Percentiles rank a stretch among this genome's conserved stretches.
phyloP scores from a whole-genome alignment of 2,888 invertebrate genomes.

The Pegoplata infirma region DNA sequence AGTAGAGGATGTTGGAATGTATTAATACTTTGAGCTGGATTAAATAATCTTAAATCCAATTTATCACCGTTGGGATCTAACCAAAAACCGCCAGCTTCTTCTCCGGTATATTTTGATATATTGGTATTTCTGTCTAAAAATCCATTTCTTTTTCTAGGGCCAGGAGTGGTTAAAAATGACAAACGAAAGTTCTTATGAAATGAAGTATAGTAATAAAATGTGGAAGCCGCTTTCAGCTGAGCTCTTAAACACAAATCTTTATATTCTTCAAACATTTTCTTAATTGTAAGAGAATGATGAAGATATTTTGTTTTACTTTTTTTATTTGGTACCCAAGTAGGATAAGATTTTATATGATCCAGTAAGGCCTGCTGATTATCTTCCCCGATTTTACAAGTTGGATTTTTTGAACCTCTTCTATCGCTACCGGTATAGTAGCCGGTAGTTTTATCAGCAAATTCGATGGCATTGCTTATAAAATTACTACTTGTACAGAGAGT shows the following conservation, averaged over 20 bases:
- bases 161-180: constrained; percentile 51
- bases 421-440: constrained; percentile 61
- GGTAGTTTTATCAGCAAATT: constrained; percentile 60
- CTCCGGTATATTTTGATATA: constrained; percentile 63
- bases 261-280: constrained; percentile 61
- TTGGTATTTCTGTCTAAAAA: constrained; percentile 55
- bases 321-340: constrained; percentile 64
- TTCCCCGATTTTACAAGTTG: constrained; percentile 53
- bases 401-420: constrained; percentile 39
- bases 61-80: constrained; percentile 45
- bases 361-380: constrained; percentile 48
- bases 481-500: constrained; percentile 55
- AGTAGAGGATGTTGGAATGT: neutral
- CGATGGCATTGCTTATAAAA: constrained; percentile 59
- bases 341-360: constrained; percentile 61
- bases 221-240: constrained; percentile 48
- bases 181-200: constrained; percentile 63
- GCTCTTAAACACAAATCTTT: constrained; percentile 54
- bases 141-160: constrained; percentile 29
- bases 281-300: constrained; percentile 61
- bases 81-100: constrained; percentile 64
- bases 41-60: constrained; percentile 23
- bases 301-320: constrained; percentile 60
- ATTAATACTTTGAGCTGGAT: constrained; percentile 18
- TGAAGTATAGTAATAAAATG: constrained; percentile 52